Base-by-base conservation (phyloP, 1,140 invertebrate species). In the Macrobrachium rosenbergii region DNA sequence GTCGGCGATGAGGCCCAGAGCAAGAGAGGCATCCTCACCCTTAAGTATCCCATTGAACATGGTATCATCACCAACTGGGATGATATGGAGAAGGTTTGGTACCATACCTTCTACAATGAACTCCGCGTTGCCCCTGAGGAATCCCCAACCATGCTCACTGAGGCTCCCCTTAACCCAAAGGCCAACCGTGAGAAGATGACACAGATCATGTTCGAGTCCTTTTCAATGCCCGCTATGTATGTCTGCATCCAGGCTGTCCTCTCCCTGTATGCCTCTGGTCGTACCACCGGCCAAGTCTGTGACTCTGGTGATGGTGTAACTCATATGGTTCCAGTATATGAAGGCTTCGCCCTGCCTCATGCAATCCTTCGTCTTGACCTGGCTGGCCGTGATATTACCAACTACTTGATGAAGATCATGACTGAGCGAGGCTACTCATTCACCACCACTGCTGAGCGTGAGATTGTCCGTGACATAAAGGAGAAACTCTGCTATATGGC, bases 21-120 rank as follows among this genome's bases (percentile, higher is more conserved):
- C 94, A 97, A 97, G 93, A 94, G 96, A 94, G 96, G 96, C 94
- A 97, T 98, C 93, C 94, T 98, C 90, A 98, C 96, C 88, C 93
- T 98, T 90, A 97, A 97, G 93, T 98, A 98, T 93, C 98, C 97
- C 89, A 97, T 98, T 93, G 96, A 98, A 92, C 97, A 98, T 94
- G 97, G 97, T 91, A 97, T 98, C 92, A 96, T 98, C 91, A 98
- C 96, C 92, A 98, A 98, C 95, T 98, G 97, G 97, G 97, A 98
- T 91, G 97, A 98, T 92, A 98, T 99, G 97, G 97, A 98, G 92
- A 98, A 98, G 92, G 97, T 98, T 92, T 98, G 97, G 97, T 97
- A 98, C 93, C 96, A 98, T 93, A 96, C 96, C 88, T 98, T 98
- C 93, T 98, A 98, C 94, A 98, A 98, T 91, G 98, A 99, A 93